Evolutionary conservation across 2,113 vertebrate species (phyloP), one percentile per base, ranked within the genome.

Genomic region (Nanorana parkeri): DNA sequence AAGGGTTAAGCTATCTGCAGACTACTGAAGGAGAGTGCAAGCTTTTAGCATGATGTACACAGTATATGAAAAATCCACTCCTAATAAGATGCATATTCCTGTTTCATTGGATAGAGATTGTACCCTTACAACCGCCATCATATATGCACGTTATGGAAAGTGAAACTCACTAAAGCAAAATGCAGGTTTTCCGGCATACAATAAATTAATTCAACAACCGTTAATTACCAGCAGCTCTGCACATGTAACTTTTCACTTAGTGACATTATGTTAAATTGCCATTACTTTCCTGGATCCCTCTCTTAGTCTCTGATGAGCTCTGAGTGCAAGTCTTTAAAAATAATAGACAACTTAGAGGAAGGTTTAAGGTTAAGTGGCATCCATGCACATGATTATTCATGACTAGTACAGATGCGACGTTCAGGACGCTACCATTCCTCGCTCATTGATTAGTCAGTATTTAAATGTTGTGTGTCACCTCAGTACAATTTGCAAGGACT

Each of bases 181-280:
- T 58, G 52, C 51, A 32, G 8, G 26, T 23, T 67, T 78, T 32
- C 47, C 23, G 15, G 16, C 11, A 19, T 19, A 28, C 51, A 20
- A 24, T 36, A 56, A 68, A 68, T 78, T 15, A 66, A 78, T 68
- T 60, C 65, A 68, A n/a, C 23, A 54, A n/a, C 77, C 58, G 65
- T 19, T 79, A 79, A 79, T 79, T 60, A 58, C 28, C n/a, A 67
- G 17, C 6, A 20, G 7, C 51, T 54, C 51, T 8, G 10, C 41
- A 23, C 77, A 79, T 56, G 76, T 17, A 78, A 78, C 76, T 67
- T 56, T 56, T 56, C 64, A 79, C 77, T 79, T 79, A 68, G 65
- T 60, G 64, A 41, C 77, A 79, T 79, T 79, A 79, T 79, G 5
- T 47, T 67, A 24, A 29, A 58, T 79, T 36, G 20, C 51, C 17